Evolutionary conservation across 2,113 vertebrate species (phyloP).

Genomic region (Coptodon bakossiorum): DNA sequence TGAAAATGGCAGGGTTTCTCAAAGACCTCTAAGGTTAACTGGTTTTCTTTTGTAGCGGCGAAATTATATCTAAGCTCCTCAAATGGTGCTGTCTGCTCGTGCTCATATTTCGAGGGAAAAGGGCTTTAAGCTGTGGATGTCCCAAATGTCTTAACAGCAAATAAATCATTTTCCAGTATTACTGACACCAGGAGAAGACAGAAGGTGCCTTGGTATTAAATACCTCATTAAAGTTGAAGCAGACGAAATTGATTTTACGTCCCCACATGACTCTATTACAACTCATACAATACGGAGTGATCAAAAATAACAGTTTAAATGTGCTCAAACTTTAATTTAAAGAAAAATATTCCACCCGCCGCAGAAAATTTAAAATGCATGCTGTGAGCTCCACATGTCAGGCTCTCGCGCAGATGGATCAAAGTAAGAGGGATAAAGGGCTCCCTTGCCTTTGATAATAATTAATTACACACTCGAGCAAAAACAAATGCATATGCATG

Average conservation of each 20-base stretch:
- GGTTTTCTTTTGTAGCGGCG: conserved; percentile 2
- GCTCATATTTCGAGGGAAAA: background rate
- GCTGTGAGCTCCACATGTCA: background rate
- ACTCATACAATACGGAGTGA: background rate
- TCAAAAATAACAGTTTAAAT: background rate
- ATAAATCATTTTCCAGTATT: conserved; percentile 2
- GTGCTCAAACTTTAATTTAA: background rate
- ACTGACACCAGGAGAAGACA: background rate
- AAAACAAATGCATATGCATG: background rate
- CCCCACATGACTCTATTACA: background rate
- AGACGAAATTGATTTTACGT: background rate
- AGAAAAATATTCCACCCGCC: background rate
- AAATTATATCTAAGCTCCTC: conserved; percentile 3
- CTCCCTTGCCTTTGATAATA: conserved; percentile 24
- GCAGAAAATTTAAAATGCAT: background rate
- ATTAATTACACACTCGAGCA: conserved; percentile 31
- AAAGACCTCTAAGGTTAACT: conserved; percentile 34
- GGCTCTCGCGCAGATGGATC: conserved; percentile 12
- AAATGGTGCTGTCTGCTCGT: background rate
- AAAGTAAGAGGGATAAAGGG: conserved; percentile 22
- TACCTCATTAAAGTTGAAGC: background rate
- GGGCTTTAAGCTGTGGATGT: background rate
- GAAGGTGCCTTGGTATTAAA: conserved; percentile 7
- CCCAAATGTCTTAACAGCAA: conserved; percentile 4
- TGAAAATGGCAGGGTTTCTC: conserved; percentile 17